Evolutionary conservation across 2,113 vertebrate genomes (phyloP), one percentile per base, ranked within the genome.

Genomic region (Gadus macrocephalus): DNA sequence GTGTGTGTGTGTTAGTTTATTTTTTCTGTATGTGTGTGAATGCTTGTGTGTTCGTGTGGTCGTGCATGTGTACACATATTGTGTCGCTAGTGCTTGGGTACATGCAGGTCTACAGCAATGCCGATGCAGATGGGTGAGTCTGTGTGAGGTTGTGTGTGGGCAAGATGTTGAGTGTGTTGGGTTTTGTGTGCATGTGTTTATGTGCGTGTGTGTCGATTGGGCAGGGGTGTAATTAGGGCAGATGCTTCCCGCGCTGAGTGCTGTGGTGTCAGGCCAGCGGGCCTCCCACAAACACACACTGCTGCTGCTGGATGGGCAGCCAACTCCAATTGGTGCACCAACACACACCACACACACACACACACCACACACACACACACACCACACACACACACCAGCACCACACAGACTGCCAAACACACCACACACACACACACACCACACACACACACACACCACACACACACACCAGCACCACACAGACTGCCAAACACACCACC

Each of bases 231-330:
- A 49, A 86, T 86, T 80, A 81, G 78, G 85, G 75, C 38, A 78
- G 82, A 84, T 79, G 79, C 76, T 85, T 88, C 80, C 42, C 42
- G 42, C 42, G 12, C 42, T 49, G 42, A 49, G 42, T 49, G 42
- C 42, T 49, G 42, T 49, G 8, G 42, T 49, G 42, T 49, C 42
- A 9, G 42, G 42, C 31, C 31, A 35, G 2, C 4, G 31, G 31
- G 4, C 31, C 31, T 35, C 4, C 4, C 31, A 5, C 31, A 35
- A 7, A 35, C 31, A 35, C 31, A 35, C 31, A 35, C 31, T 35
- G 31, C 31, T 31, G 31, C 31, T 31, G 3, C 6, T 12, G 12
- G 12, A 7, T 49, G 8, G 8, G 12, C 8, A 7, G 8, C 9
- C 42, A 49, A 49, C 31, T 35, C 31, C 42, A 49, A 49, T 7